phyloP scores from a whole-genome alignment of 1,140 invertebrate species.

The Drosophila mauritiana region DNA sequence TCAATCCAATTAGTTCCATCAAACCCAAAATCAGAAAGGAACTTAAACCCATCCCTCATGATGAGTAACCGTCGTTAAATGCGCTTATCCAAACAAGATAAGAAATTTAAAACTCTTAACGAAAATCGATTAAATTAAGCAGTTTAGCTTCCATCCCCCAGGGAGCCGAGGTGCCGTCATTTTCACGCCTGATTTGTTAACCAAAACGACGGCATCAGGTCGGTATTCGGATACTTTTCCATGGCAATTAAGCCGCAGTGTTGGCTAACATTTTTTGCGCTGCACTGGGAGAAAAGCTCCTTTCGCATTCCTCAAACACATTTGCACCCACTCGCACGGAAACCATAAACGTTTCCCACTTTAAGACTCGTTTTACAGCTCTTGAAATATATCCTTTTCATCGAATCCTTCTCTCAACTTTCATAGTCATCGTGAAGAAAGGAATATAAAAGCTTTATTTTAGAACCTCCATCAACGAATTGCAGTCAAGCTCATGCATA shows the following conservation, averaged over 20 bases:
- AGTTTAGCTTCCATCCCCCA: conserved; percentile 33
- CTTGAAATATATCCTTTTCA: conserved; percentile 13
- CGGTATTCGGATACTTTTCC: conserved; percentile 49
- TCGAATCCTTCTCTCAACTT: conserved; percentile 9
- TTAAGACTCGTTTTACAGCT: conserved; percentile 30
- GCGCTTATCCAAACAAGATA: conserved; percentile 45
- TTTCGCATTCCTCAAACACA: background rate
- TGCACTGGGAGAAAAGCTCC: conserved; percentile 20
- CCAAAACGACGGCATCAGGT: conserved; percentile 48
- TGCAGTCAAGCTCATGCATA: conserved; percentile 33
- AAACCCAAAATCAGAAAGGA: background rate
- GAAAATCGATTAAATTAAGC: conserved; percentile 59
- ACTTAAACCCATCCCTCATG: conserved; percentile 1
- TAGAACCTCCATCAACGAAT: conserved; percentile 3
- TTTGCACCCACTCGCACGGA: conserved; percentile 19
- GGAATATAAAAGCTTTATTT: conserved; percentile 20
- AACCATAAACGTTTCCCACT: conserved; percentile 29
- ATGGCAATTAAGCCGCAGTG: conserved; percentile 48
- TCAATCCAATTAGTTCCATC: no score
- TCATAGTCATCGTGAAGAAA: conserved; percentile 28
- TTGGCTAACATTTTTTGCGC: conserved; percentile 20
- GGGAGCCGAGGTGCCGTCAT: conserved; percentile 38
- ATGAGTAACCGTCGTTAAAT: conserved; percentile 11
- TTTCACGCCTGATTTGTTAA: conserved; percentile 59
- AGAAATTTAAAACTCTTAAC: conserved; percentile 48